Percentiles rank a stretch among this genome's conserved stretches.
Evolutionary conservation across 2,797 vertebrate species (phyloP).

Genomic region (Pantherophis alleghaniensis): DNA sequence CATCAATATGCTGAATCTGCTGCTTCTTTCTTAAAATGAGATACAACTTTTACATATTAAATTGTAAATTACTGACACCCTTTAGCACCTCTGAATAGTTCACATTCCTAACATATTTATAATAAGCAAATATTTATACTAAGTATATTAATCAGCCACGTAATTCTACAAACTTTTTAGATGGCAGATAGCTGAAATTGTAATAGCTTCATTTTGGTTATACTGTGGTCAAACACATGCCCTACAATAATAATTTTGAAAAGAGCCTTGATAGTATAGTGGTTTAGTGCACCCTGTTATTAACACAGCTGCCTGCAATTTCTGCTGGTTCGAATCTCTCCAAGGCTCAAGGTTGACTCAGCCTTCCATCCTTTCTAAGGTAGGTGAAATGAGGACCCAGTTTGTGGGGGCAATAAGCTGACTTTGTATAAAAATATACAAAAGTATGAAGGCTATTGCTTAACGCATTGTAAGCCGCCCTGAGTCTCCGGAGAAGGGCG

Average conservation of each 20-base stretch:
- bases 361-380: too few species aligned
- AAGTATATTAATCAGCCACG: not conserved
- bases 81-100: not conserved
- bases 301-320: too few species aligned
- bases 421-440: too few species aligned
- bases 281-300: too few species aligned
- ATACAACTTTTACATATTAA: not conserved
- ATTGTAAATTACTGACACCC: not conserved
- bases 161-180: not conserved
- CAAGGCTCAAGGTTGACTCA: too few species aligned
- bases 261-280: too few species aligned
- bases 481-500: too few species aligned
- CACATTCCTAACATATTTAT: not conserved
- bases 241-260: not conserved
- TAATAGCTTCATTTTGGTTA: not conserved
- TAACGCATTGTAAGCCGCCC: too few species aligned
- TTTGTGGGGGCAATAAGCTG: too few species aligned
- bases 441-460: too few species aligned
- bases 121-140: not conserved
- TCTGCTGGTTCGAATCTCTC: too few species aligned
- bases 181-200: not conserved
- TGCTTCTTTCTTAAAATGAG: not conserved
- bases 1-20: not conserved
- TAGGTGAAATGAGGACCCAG: too few species aligned
- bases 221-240: not conserved